Conservation (phyloP, 1,140 invertebrate species). For the Leptinotarsa defecta region DNA sequence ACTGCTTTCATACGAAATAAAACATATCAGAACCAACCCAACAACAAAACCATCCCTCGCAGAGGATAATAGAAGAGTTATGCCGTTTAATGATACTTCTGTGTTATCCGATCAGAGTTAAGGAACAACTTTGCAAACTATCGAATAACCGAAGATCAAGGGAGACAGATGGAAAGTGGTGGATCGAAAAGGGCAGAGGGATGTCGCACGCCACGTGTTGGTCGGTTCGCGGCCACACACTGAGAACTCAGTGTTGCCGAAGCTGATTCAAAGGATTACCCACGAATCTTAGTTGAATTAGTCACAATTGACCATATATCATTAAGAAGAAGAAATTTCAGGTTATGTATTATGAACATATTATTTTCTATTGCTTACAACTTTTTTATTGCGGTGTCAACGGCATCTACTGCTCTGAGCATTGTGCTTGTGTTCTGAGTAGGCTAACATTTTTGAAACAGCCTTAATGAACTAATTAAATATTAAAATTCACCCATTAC, state of each 20-base stretch:
- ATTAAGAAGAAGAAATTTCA: too few species aligned
- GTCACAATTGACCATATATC: too few species aligned
- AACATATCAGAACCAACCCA: not conserved
- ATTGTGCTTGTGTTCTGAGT: too few species aligned
- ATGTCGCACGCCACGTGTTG: constrained; percentile 1
- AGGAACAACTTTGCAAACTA: constrained; percentile 36
- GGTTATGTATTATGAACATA: too few species aligned
- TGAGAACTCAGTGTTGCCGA: not conserved
- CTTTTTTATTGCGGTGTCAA: too few species aligned
- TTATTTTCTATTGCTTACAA: too few species aligned
- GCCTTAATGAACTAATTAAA: too few species aligned
- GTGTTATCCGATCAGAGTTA: constrained; percentile 41
- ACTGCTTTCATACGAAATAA: too few species aligned
- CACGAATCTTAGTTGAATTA: too few species aligned
- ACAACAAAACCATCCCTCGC: not conserved
- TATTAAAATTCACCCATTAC: too few species aligned
- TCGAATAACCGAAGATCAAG: constrained; percentile 47
- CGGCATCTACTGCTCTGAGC: too few species aligned
- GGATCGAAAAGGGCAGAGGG: not conserved
- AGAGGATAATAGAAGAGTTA: constrained; percentile 1
- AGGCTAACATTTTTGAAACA: too few species aligned
- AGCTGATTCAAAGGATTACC: not conserved
- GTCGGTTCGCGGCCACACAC: not conserved
- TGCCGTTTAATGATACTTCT: constrained; percentile 41
- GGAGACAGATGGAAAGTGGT: constrained; percentile 12